A percentile compares a stretch with the other conserved stretches of the same genome.
Evolutionary conservation across 2,797 vertebrate genomes (phyloP).

Genomic region (Cuculus canorus): DNA sequence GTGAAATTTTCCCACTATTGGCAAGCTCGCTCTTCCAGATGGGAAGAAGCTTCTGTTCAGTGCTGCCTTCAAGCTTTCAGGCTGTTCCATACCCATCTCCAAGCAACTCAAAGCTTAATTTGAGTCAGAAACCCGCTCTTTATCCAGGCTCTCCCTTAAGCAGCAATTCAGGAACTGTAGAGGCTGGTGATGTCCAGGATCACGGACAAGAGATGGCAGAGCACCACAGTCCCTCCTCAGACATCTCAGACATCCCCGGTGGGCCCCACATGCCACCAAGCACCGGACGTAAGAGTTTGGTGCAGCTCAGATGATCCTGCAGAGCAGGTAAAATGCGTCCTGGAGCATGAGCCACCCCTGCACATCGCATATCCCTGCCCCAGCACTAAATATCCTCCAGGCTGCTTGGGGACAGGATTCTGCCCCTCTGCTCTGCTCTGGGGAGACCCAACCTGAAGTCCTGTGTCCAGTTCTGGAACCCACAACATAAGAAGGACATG

Average conservation of each 20-base stretch:
- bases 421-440: too few relatives aligned
- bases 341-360: too few relatives aligned
- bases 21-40: background rate
- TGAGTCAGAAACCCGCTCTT: background rate
- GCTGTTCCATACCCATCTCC: background rate
- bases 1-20: background rate
- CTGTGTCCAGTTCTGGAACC: too few relatives aligned
- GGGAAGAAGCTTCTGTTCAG: background rate
- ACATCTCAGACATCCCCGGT: background rate
- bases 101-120: background rate
- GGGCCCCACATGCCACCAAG: background rate
- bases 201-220: too few relatives aligned
- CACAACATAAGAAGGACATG: too few relatives aligned
- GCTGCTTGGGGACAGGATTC: too few relatives aligned
- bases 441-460: too few relatives aligned
- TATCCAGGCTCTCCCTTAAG: background rate
- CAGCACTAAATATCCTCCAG: background rate
- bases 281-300: accelerated
- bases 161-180: background rate
- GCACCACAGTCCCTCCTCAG: background rate
- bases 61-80: background rate
- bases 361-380: background rate
- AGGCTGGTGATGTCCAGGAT: too few relatives aligned
- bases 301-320: background rate
- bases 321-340: background rate